Base-by-base conservation (phyloP, 2,797 vertebrate genomes). In the Sebastes vulpes region DNA sequence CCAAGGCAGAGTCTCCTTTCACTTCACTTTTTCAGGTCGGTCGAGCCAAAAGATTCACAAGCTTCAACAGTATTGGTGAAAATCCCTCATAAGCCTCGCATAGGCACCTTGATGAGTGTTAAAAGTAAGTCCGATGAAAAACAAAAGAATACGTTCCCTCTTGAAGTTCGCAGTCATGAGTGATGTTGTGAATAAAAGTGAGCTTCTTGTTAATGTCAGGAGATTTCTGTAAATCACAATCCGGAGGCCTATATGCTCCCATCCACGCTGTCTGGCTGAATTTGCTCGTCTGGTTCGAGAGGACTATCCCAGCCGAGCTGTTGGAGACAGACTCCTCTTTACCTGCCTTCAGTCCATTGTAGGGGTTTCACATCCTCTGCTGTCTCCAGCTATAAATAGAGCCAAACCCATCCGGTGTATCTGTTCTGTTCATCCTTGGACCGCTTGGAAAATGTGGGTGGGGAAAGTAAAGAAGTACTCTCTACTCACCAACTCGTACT, bases 381-480 rank as follows among this genome's bases (percentile, higher is more conserved):
- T 52, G 28, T 38, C 46, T 9, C 12, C 4, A 71, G 50, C 16
- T 79, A 66, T 74, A 32, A 75, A 76, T 72, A 70, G 48, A 65
- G 10, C 65, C 54, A 60, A 58, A 28, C 25, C 23, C 28, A 29
- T 67, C 63, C n/a, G 11, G 3, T n/a, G 2, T 14, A 6, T 59
- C 28, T 56, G 18, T 26, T 52, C 16, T 6, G 6, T n/a, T 29
- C 42, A 52, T 72, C 16, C 28, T 6, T n/a, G 16, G 48, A 74
- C 35, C 63, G 52, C 53, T 64, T 68, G 26, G 48, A 63, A 73
- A 58, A 42, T 23, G 63, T 81, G 72, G 67, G 42, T 59, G 69
- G 50, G 50, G 23, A 56, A 26, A 73, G 50, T 42, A 10, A 66
- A 58, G 38, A n/a, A 60, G 23, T 18, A 23, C 25, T 16, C 8